Evolutionary conservation across 2,797 vertebrate genomes (phyloP), one percentile per base, ranked within the genome.

Genomic region (Poeciliopsis infans): DNA sequence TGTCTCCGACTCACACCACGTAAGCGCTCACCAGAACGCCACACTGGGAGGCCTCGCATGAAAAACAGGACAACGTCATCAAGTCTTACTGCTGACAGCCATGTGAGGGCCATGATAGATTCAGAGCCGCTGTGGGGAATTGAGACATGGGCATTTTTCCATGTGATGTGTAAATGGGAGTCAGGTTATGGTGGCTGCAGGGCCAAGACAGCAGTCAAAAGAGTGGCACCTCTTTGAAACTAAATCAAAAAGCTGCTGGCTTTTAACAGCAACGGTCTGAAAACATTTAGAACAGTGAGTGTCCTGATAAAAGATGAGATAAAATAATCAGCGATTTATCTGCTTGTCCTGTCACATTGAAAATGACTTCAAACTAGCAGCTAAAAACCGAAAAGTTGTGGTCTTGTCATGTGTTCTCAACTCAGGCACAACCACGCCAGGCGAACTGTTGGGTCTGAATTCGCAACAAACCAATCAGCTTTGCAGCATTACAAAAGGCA

Each of bases 21-120:
- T 86, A 90, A 79, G 74, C 66, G 77, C 79, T 89, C 84, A 55
- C 83, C 28, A 90, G 79, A 87, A 81, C 72, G 84, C 85, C 85
- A 81, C 53, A 79, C 84, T 83, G 79, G 85, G 89, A 89, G 89
- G 80, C 85, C 89, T 86, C 85, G 79, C 61, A 36, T 76, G 57
- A 87, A 88, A 74, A 89, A 82, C 83, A 83, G 87, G 82, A 87
- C 89, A 89, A 76, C 86, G 86, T 91, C 90, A 89, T 84, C 85
- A 75, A 81, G 83, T 87, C 79, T 85, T 88, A 81, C 90, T 92
- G 84, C 89, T 92, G 90, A 86, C 92, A 89, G 85, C 78, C 77
- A 57, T 51, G 73, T 85, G 76, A 70, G 75, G 71, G 70, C 53
- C 75, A 85, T 87, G 81, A 81, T 77, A 81, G 71, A 68, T 78